These are phyloP conservation scores for Bombyx huttoni DNA, from an alignment of 2,888 invertebrate species.

Conservation along the genomic window DNA sequence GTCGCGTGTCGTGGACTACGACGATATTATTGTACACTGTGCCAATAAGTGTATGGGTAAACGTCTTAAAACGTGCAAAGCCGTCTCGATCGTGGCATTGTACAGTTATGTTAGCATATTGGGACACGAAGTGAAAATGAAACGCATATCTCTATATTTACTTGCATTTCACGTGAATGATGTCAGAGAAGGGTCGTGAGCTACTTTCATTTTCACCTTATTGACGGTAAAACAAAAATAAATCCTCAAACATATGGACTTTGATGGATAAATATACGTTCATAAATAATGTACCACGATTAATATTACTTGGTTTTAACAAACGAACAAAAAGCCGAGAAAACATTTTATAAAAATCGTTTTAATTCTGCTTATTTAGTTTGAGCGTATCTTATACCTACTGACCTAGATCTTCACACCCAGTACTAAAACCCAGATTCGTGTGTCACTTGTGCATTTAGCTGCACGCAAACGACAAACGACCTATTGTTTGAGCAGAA, in stretches of 20 bases:
- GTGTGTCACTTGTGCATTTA: background rate
- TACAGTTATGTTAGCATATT: constrained; percentile 48
- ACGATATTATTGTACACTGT: constrained; percentile 42
- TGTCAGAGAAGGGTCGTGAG: constrained; percentile 2
- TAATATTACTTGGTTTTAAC: no score
- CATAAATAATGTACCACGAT: no score
- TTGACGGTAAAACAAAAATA: background rate
- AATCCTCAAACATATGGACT: no score
- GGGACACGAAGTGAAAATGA: constrained; percentile 29
- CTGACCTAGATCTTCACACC: background rate
- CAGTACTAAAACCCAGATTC: background rate
- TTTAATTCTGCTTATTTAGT: background rate
- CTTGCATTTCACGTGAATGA: constrained; percentile 13
- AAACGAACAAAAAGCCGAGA: background rate
- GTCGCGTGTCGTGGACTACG: constrained; percentile 27
- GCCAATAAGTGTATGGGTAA: constrained; percentile 43
- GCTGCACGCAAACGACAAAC: background rate
- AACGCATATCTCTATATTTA: constrained; percentile 24
- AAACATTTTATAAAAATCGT: background rate
- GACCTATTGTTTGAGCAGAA: background rate
- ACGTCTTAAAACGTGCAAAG: constrained; percentile 28
- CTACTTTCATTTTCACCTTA: background rate
- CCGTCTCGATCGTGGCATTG: constrained; percentile 22
- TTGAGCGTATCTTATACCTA: background rate
- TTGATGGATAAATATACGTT: no score